phyloP scores from a whole-genome alignment of 2,113 vertebrate genomes.

The Hipposideros armiger region DNA sequence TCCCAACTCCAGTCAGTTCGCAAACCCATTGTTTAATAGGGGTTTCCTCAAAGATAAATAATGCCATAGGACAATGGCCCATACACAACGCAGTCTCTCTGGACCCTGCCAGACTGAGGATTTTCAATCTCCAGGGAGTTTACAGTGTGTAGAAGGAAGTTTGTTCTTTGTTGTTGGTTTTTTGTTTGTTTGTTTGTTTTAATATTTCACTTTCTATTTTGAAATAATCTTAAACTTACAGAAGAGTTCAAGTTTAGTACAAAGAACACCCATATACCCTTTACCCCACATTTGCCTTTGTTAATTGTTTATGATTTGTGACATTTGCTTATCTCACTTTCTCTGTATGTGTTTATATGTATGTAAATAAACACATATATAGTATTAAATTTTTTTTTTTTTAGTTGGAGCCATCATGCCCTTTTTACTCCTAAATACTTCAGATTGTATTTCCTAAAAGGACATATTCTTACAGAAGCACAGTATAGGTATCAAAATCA shows the following conservation, averaged over 20 bases:
- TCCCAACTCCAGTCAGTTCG: background rate
- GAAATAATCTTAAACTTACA: conserved; percentile 27
- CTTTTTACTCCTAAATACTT: background rate
- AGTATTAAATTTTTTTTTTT: too few species aligned
- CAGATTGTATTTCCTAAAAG: conserved; percentile 11
- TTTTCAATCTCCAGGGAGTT: background rate
- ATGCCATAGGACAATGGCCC: background rate
- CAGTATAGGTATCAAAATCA: background rate
- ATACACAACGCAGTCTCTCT: background rate
- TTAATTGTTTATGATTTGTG: background rate
- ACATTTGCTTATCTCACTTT: background rate
- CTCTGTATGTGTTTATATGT: background rate
- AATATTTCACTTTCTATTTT: background rate
- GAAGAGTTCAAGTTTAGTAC: background rate
- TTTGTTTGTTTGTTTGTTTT: background rate
- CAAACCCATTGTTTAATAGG: background rate
- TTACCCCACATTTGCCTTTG: background rate
- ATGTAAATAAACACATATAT: background rate
- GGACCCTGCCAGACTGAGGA: background rate
- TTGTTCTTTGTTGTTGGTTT: conserved; percentile 15
- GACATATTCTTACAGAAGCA: background rate
- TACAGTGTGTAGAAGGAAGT: background rate
- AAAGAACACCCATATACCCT: background rate
- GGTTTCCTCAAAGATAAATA: background rate
- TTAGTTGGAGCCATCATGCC: background rate